phyloP scores from a whole-genome alignment of 1,140 invertebrate species.

The Lepidurus packardi region DNA sequence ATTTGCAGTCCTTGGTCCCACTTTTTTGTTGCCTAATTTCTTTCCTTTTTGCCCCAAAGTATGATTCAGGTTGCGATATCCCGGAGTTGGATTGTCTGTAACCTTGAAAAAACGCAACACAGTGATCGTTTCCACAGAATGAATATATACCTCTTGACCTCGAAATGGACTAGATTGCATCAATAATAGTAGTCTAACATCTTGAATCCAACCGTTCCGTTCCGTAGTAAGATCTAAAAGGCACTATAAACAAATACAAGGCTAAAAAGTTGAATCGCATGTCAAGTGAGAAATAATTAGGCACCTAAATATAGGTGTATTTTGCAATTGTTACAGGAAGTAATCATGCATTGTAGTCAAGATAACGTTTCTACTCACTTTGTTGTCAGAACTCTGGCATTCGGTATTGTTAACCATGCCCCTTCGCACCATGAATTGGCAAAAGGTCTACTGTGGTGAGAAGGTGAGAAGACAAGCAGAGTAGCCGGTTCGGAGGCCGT shows the following conservation, averaged over 20 bases:
- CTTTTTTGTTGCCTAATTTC: not conserved
- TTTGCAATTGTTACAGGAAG: no score
- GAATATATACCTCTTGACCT: not conserved
- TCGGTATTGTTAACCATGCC: not conserved
- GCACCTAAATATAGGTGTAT: no score
- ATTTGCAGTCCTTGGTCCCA: no score
- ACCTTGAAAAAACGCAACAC: not conserved
- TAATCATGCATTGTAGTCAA: no score
- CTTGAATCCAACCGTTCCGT: not conserved
- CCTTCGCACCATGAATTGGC: not conserved
- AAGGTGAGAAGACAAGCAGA: conserved; percentile 16
- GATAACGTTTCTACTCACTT: no score
- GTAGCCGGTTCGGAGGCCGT: conserved; percentile 5
- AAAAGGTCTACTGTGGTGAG: not conserved
- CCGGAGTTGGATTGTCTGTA: not conserved
- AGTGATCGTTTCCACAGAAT: not conserved
- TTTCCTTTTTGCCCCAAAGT: not conserved
- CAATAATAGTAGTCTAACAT: not conserved
- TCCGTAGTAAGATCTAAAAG: no score
- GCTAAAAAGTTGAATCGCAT: no score
- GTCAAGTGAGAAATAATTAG: no score
- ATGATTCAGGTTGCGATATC: not conserved
- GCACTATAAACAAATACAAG: no score
- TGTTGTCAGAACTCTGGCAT: no score
- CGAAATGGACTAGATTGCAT: not conserved